Base-by-base conservation (phyloP, 2,797 vertebrate genomes). In the Poeciliopsis infans region DNA sequence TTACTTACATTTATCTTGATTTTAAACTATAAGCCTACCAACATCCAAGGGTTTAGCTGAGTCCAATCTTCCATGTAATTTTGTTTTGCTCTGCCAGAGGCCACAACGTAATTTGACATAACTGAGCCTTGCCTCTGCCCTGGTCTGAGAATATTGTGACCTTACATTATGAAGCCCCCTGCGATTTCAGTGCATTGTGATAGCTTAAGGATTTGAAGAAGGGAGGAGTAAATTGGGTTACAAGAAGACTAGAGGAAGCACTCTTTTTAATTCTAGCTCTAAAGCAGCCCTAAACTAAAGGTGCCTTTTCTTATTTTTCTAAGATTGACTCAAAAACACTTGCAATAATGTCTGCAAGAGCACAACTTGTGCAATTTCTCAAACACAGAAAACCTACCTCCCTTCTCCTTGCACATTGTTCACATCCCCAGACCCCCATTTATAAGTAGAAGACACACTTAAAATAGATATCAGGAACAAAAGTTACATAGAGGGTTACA, bases 321-420 rank as follows among this genome's bases (percentile, higher is more conserved):
- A 94, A 95, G 92, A 95, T 93, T 93, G 88, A 95, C 94, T 93
- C 86, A 71, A 75, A 84, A 86, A 91, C 89, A 87, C 5, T 74
- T 85, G 90, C 89, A 90, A 90, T 92, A 86, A 90, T 86, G 90
- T 93, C 88, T 75, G 71, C 83, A 78, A 79, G 83, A 91, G 84
- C 83, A 86, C 88, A 83, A 87, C 91, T 89, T 89, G 82, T 90
- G 81, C 87, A 72, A 75, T 92, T 92, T 90, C 68, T 36, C 82
- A 64, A 72, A 85, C 57, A 74, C 87, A 83, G 79, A 71, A 87
- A 86, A 79, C 66, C 39, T 81, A 86, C 88, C 91, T 77, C 85
- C 49, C 33, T 72, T 69, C 84, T 77, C 75, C 15, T 53, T 78
- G 45, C 3, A 10, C 64, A 57, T 78, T 59, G 31, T 71, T 81